Conservation (phyloP, 2,113 vertebrate species). For the Forbesichthys agassizii region DNA sequence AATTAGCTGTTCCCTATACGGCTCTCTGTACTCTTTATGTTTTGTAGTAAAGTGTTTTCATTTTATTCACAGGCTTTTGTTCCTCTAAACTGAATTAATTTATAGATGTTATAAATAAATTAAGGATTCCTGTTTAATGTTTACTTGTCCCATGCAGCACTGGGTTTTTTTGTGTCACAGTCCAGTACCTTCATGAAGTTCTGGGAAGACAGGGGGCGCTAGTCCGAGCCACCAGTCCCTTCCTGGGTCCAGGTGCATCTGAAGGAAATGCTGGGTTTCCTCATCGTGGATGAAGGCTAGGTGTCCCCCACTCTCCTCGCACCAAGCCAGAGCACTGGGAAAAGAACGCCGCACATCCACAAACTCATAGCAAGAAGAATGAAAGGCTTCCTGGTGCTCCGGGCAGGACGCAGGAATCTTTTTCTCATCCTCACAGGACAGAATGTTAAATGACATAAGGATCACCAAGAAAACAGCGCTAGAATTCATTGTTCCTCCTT, state of each 20-base stretch:
- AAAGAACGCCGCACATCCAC: constrained; percentile 73
- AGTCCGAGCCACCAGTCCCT: constrained; percentile 87
- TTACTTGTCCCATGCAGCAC: no score
- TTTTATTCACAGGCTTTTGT: no score
- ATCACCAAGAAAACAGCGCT: constrained; percentile 40
- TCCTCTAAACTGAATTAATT: no score
- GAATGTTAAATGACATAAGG: constrained; percentile 40
- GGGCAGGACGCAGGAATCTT: constrained; percentile 61
- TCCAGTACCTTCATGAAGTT: constrained; percentile 61
- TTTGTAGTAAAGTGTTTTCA: no score
- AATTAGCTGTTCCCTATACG: no score
- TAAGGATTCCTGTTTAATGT: no score
- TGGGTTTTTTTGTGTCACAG: no score
- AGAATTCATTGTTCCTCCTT: constrained; percentile 32
- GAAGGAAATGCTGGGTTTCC: constrained; percentile 84
- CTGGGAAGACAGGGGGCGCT: constrained; percentile 35
- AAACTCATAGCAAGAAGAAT: constrained; percentile 84
- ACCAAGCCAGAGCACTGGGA: constrained; percentile 82
- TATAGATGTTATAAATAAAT: no score
- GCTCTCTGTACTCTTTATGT: no score
- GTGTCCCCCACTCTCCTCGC: constrained; percentile 86
- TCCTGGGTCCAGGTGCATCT: constrained; percentile 74
- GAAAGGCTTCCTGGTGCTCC: constrained; percentile 76
- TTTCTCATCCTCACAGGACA: constrained; percentile 5
- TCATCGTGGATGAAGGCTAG: constrained; percentile 82